Evolutionary conservation across 2,888 invertebrate species (phyloP), one percentile per base, ranked within the genome.

Genomic region (Slavum lentiscoides): DNA sequence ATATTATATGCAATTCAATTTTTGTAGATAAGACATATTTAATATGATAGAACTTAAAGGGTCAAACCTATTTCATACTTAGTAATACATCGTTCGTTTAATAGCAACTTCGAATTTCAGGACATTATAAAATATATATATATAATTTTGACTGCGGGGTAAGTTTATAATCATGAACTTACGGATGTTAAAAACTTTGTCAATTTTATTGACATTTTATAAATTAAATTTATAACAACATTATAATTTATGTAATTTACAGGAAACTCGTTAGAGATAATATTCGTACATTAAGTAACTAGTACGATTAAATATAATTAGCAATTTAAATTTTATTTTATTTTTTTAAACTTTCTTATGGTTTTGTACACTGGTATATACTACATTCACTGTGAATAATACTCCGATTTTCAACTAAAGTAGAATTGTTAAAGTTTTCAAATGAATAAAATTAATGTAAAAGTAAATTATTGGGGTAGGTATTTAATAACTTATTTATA

Each of bases 141-240:
- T 49, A 13, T 49, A 49, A 58, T 23, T 64, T 23, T 39, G 58
- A 66, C 6, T 19, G 64, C 72, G 55, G 19, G 58, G 13, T 62
- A 80, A 80, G 70, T 80, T 72, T 70, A 72, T 80, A 72, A 80
- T 77, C 64, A 72, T 64, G 64, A 58, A 23, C 55, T 72, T 72
- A 64, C 53, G 70, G 72, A 72, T 80, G 72, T 72, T 72, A 72
- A 80, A 80, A 80, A 72, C 80, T 80, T 80, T 80, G 30, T 53
- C 70, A 80, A 80, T 64, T 80, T 70, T 8, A 58, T 39, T 62
- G 53, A 53, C 70, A 39, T 80, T 80, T 13, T 30, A 23, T 55
- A 75, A 72, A 70, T 64, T 55, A 17, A 55, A 72, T 64, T 62
- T 37, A 39, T 58, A 80, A 72, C 62, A 23, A 72, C 55, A 49